Conservation (phyloP, 2,888 invertebrate species). For the Nasonia oneida region DNA sequence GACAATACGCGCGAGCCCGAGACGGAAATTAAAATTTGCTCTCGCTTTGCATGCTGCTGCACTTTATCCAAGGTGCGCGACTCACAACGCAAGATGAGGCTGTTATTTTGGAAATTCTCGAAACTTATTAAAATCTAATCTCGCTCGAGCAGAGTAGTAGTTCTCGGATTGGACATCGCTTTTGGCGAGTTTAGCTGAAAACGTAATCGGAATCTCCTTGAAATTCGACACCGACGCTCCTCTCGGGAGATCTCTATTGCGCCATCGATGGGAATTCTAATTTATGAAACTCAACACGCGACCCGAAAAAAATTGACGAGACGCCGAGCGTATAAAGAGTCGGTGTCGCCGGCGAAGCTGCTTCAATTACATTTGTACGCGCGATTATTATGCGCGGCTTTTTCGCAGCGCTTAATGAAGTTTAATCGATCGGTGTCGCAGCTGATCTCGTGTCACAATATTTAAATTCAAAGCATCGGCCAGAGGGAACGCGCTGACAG, state of each 20-base stretch:
- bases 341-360: not conserved
- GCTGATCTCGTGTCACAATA: constrained; percentile 4
- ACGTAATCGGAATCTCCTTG: constrained; percentile 53
- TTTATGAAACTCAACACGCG: constrained; percentile 50
- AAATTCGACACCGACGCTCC: constrained; percentile 41
- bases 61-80: constrained; percentile 56
- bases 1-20: constrained; percentile 69
- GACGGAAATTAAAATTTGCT: constrained; percentile 73
- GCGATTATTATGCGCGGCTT: not conserved
- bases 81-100: constrained; percentile 22
- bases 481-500: constrained; percentile 1
- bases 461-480: constrained; percentile 9
- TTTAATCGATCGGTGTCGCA: not conserved
- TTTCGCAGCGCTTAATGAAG: not conserved
- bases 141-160: not conserved
- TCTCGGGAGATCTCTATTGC: constrained; percentile 18
- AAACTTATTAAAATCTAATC: not conserved
- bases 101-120: constrained; percentile 39
- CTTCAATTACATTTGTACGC: not conserved
- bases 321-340: not conserved
- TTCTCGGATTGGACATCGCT: constrained; percentile 5
- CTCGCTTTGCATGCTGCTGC: constrained; percentile 57
- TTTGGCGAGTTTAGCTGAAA: constrained; percentile 30
- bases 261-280: constrained; percentile 51
- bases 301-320: not conserved